phyloP scores from a whole-genome alignment of 2,888 invertebrate species.

The Hypselothyrea guttata region DNA sequence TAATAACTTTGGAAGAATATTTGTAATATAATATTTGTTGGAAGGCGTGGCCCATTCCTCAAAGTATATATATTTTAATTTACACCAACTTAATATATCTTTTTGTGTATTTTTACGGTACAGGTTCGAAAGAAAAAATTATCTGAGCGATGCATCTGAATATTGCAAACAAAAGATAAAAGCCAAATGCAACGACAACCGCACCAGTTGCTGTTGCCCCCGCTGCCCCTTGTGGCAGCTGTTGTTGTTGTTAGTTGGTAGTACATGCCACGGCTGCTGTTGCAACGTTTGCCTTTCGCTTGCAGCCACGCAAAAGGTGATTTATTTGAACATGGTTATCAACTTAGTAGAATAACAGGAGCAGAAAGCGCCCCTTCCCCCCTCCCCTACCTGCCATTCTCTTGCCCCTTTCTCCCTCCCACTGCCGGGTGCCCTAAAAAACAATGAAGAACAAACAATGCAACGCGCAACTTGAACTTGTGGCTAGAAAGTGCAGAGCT shows the following conservation, averaged over 20 bases:
- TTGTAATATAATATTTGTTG: no score
- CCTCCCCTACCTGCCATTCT: no score
- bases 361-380: slow-evolving; percentile 70
- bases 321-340: slow-evolving; percentile 82
- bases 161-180: slow-evolving; percentile 79
- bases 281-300: slow-evolving; percentile 63
- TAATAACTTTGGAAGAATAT: no score
- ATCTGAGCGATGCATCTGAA: slow-evolving; percentile 77
- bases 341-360: slow-evolving; percentile 81
- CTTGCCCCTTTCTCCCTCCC: no score
- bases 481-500: slow-evolving; percentile 77
- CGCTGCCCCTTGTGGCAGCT: slow-evolving; percentile 3
- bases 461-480: slow-evolving; percentile 77
- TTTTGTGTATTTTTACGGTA: no score
- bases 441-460: slow-evolving; percentile 78
- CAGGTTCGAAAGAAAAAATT: slow-evolving; percentile 59
- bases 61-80: no score
- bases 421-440: slow-evolving; percentile 13
- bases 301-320: slow-evolving; percentile 80
- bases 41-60: no score
- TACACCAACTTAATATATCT: no score
- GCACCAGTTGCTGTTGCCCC: slow-evolving; percentile 38
- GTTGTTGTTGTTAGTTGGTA: slow-evolving; percentile 21
- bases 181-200: slow-evolving; percentile 74
- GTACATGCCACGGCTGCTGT: slow-evolving; percentile 45